A percentile compares a stretch with the other conserved stretches of the same genome.
Conservation (phyloP, 2,113 vertebrate species). For the Aramus guarauna region DNA sequence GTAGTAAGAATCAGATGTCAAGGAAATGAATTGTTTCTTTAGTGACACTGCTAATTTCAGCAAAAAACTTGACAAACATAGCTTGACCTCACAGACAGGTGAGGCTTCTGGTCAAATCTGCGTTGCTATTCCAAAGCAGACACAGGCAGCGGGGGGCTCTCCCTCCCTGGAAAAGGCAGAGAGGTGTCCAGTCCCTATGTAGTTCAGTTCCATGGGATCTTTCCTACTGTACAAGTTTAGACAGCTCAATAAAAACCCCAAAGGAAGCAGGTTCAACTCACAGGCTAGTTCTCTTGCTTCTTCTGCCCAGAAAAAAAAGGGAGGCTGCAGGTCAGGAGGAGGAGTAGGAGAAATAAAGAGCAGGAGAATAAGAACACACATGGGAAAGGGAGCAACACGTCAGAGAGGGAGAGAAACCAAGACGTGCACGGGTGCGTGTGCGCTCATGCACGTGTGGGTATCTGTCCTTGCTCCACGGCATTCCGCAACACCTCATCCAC, state of each 20-base stretch:
- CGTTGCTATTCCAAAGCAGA: background rate
- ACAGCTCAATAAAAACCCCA: background rate
- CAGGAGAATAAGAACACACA: background rate
- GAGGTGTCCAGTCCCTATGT: background rate
- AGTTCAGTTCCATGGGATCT: background rate
- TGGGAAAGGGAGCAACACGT: background rate
- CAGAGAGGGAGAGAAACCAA: background rate
- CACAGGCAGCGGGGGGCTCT: background rate
- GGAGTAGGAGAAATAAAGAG: background rate
- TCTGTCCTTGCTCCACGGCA: background rate
- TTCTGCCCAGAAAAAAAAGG: background rate
- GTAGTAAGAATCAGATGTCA: background rate
- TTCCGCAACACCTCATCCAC: background rate
- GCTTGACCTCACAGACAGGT: background rate
- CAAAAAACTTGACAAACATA: background rate
- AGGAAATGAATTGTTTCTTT: background rate
- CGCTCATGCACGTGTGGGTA: accelerated
- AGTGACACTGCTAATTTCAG: background rate
- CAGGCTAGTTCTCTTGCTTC: background rate
- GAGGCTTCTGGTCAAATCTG: background rate
- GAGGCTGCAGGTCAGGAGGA: background rate
- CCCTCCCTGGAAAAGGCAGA: background rate
- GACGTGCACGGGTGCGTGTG: accelerated
- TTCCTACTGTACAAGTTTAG: background rate
- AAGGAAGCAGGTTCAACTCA: background rate